These are phyloP conservation scores for Lichenostomus cassidix DNA, from an alignment of 2,113 vertebrate species.

Conservation along the genomic window DNA sequence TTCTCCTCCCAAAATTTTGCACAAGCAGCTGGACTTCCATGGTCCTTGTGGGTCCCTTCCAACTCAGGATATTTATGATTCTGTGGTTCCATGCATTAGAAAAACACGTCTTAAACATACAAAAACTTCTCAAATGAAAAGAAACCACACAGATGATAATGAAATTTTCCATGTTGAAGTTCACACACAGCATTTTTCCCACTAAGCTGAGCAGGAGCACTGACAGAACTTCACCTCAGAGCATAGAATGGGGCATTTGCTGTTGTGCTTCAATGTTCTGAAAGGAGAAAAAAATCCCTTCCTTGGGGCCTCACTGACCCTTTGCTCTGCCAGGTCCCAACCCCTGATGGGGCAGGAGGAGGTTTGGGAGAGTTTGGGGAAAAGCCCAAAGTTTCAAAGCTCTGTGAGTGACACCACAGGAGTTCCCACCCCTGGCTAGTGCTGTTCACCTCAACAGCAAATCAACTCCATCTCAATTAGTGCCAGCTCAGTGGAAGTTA, in stretches of 20 bases:
- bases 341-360: neutral
- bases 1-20: neutral
- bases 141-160: neutral
- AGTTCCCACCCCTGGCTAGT: neutral
- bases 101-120: neutral
- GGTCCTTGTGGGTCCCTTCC: neutral
- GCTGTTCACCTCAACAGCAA: neutral
- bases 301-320: neutral
- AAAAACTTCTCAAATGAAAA: neutral
- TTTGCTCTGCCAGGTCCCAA: neutral
- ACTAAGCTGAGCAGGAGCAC: neutral
- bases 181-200: fast-evolving
- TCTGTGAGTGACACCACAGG: neutral
- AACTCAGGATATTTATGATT: neutral
- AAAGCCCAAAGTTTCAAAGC: neutral
- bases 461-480: neutral
- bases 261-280: neutral
- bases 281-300: neutral
- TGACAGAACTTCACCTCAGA: neutral
- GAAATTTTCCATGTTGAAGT: fast-evolving
- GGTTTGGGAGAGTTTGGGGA: neutral
- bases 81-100: neutral
- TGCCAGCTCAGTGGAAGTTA: neutral
- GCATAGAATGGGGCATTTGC: neutral
- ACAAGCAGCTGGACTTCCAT: neutral